These are phyloP conservation scores for Astyanax mexicanus DNA, from an alignment of 2,797 vertebrate genomes.

Conservation along the genomic window DNA sequence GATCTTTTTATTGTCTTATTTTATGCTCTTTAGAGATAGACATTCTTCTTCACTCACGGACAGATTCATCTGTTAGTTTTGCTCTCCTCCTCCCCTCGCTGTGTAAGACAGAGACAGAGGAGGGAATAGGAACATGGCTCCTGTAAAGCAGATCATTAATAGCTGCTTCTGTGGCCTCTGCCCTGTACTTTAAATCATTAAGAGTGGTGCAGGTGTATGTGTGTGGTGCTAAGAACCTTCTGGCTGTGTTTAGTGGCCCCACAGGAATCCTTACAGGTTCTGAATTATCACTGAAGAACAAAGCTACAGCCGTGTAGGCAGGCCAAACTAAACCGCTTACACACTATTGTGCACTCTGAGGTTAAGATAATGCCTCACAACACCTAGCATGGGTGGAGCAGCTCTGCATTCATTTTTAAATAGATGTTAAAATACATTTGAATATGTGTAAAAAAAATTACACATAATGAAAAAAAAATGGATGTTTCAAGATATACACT, in stretches of 20 bases:
- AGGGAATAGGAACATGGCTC: neutral
- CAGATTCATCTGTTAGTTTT: neutral
- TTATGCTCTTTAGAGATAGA: neutral
- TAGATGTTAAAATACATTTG: too few relatives aligned
- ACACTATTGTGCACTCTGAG: neutral
- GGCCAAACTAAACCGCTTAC: neutral
- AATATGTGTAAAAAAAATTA: too few relatives aligned
- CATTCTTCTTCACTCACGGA: neutral
- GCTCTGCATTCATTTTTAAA: too few relatives aligned
- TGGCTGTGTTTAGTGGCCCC: slow-evolving; percentile 13
- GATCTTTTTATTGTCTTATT: too few relatives aligned
- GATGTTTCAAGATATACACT: too few relatives aligned
- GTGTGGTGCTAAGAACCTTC: slow-evolving; percentile 2
- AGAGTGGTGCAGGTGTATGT: slow-evolving; percentile 21
- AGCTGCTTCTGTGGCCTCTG: slow-evolving; percentile 67
- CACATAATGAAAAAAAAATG: too few relatives aligned
- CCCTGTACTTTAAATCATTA: slow-evolving; percentile 78
- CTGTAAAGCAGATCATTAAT: slow-evolving; percentile 15
- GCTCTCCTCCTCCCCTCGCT: neutral
- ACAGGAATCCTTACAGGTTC: neutral
- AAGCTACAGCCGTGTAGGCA: neutral
- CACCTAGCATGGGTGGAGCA: neutral
- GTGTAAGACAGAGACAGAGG: neutral
- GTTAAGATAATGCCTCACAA: neutral
- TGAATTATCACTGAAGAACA: neutral